A percentile compares a stretch with the other conserved stretches of the same genome.
phyloP scores from a whole-genome alignment of 1,140 invertebrate genomes.

The Neuroterus valhalla region DNA sequence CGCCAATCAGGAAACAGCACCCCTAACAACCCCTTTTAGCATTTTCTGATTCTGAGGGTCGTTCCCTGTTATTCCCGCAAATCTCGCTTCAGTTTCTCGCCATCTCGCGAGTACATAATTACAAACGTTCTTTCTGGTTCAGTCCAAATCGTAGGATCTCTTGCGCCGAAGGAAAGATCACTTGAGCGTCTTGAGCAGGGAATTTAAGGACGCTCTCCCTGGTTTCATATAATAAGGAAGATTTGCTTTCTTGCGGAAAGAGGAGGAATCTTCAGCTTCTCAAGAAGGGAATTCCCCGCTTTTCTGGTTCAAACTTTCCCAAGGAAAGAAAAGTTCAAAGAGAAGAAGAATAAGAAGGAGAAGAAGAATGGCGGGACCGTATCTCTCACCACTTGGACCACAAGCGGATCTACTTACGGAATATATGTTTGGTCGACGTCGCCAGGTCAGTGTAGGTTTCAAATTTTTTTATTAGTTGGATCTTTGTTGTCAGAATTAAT shows the following conservation, averaged over 20 bases:
- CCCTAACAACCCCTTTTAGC: slow-evolving; percentile 37
- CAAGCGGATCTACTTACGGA: slow-evolving; percentile 90
- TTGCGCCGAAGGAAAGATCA: not conserved
- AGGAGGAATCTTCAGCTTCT: slow-evolving; percentile 8
- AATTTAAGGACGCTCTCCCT: too few species aligned
- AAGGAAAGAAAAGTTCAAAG: not conserved
- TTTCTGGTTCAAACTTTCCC: not conserved
- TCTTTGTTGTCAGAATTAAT: not conserved
- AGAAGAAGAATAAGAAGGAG: too few species aligned
- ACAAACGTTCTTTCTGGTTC: slow-evolving; percentile 27
- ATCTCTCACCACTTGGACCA: slow-evolving; percentile 83
- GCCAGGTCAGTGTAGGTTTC: slow-evolving; percentile 81
- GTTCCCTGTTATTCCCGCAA: slow-evolving; percentile 41
- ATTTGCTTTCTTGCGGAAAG: too few species aligned
- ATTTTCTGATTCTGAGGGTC: slow-evolving; percentile 42
- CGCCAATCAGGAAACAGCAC: slow-evolving; percentile 49
- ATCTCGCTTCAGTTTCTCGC: slow-evolving; percentile 54
- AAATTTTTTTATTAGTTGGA: slow-evolving; percentile 40
- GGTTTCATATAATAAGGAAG: too few species aligned
- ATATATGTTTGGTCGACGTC: slow-evolving; percentile 92
- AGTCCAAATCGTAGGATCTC: slow-evolving; percentile 30
- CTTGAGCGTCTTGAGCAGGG: slow-evolving; percentile 15
- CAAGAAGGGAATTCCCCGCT: not conserved
- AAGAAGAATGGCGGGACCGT: slow-evolving; percentile 85
- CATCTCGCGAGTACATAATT: slow-evolving; percentile 49